Evolutionary conservation across 64 coral and sea anemone species (phyloP), one percentile per base, ranked within the genome.

Genomic region (Exaiptasia diaphana): DNA sequence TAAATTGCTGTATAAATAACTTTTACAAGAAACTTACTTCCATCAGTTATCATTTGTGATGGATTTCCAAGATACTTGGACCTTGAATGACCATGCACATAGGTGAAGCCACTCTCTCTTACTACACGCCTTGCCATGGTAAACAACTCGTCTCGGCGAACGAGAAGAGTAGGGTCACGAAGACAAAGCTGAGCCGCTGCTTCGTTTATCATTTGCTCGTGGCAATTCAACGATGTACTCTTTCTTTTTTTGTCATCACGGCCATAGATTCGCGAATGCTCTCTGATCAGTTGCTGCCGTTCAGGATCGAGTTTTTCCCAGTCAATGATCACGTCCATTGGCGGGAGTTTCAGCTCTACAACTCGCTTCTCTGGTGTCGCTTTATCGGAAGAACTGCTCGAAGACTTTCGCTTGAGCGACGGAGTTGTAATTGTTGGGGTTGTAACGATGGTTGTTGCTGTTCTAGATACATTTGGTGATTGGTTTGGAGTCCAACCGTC

Each of bases 191-290:
- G 95, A 41, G 95, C 95, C 38, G 95, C 95, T 56, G 95, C 95
- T 68, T 99, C 95, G 58, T 99, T 99, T 72, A 99, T 99, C 89
- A 99, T 99, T 93, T 99, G 95, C 76, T 99, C 95, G 68, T 99
- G 95, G 50, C 85, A 89, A 74, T 99, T 99, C 43, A 99, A 80
- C 12, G 77, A 64, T 0, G 67, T 41, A 35, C 82, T 93, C 82
- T 99, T 99, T 25, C 95, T 83, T 41, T 99, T 99, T 60, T 99
- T 99, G 41, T 88, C 70, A 41, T 99, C 95, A 81, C 95, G 73
- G 3, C 95, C 95, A 82, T 99, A 99, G 54, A 99, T 99, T 43
- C 81, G 79, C 8, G 95, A 99, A 62, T 99, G 95, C 58, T 99
- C 95, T 41, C 95, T 76, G 20, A 99, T 99, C n/a, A 99, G 82